Evolutionary conservation across 92 coral and sea anemone species (phyloP).

Genomic region (Paragorgia papillata): DNA sequence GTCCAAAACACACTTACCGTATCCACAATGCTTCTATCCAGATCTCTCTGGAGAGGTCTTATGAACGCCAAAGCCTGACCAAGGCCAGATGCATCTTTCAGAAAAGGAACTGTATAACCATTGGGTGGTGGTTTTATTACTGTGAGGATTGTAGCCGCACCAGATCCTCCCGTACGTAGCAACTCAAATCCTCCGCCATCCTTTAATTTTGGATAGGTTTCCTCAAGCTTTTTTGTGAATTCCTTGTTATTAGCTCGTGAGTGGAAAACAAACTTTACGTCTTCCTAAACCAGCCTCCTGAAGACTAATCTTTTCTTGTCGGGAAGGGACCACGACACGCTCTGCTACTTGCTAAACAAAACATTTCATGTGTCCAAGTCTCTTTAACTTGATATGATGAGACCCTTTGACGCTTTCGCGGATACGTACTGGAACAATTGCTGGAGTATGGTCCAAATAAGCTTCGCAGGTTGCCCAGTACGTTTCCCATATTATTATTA

Average conservation of each 20-base stretch:
- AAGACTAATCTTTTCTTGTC: conserved; percentile 42
- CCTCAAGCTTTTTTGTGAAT: conserved; percentile 40
- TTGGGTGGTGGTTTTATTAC: conserved; percentile 27
- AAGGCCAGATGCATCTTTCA: conserved; percentile 51
- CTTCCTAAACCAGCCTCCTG: conserved; percentile 51
- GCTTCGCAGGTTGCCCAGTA: no score
- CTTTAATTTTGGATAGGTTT: conserved; percentile 47
- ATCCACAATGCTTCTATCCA: conserved; percentile 1
- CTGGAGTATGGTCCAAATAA: no score
- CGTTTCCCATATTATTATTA: no score
- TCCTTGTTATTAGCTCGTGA: conserved; percentile 39
- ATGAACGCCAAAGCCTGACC: conserved; percentile 56
- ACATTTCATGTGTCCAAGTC: conserved; percentile 20
- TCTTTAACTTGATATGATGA: no score
- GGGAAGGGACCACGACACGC: conserved; percentile 11
- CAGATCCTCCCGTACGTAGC: conserved; percentile 34
- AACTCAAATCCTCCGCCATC: conserved; percentile 53
- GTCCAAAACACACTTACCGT: no score
- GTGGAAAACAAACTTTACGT: conserved; percentile 45
- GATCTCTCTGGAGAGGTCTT: conserved; percentile 53
- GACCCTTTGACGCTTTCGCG: no score
- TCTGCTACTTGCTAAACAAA: conserved; percentile 46
- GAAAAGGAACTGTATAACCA: conserved; percentile 58
- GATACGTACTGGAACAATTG: no score
- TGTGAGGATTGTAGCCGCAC: conserved; percentile 26